Evolutionary conservation across 2,888 invertebrate genomes (phyloP).

Genomic region (Microplitis deprimator): DNA sequence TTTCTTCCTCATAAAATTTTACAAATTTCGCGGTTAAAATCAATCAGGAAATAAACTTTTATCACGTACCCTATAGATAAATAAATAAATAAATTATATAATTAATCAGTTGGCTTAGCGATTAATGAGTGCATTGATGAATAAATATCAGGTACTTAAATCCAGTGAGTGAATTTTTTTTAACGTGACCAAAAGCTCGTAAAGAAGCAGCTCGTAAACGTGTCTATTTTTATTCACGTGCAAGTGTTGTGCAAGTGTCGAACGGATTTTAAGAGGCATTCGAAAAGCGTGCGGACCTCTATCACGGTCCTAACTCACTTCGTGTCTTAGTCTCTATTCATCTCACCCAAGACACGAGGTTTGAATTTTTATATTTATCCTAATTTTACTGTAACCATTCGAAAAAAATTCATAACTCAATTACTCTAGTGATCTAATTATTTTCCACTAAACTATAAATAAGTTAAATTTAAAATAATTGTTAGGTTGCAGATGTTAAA

Average conservation of each 20-base stretch:
- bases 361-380: constrained; percentile 14
- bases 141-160: constrained; percentile 11
- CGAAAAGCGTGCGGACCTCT: constrained; percentile 49
- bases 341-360: constrained; percentile 23
- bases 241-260: constrained; percentile 69
- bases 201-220: constrained; percentile 47
- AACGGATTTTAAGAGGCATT: constrained; percentile 59
- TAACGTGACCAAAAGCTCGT: constrained; percentile 33
- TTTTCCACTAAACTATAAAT: too few species aligned
- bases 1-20: too few species aligned
- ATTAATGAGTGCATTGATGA: neutral
- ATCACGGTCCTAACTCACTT: constrained; percentile 20
- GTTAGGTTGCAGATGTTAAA: too few species aligned
- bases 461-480: too few species aligned
- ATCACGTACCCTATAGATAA: neutral
- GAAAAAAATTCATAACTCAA: neutral
- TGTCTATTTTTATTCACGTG: constrained; percentile 58
- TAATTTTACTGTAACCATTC: neutral
- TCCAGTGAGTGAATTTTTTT: constrained; percentile 31
- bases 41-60: neutral
- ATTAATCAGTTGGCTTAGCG: neutral
- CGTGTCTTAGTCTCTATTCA: constrained; percentile 17
- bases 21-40: too few species aligned
- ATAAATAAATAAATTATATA: neutral
- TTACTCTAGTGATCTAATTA: neutral